These are phyloP conservation scores for Connochaetes taurinus DNA, from an alignment of 2,113 vertebrate genomes.

Conservation along the genomic window DNA sequence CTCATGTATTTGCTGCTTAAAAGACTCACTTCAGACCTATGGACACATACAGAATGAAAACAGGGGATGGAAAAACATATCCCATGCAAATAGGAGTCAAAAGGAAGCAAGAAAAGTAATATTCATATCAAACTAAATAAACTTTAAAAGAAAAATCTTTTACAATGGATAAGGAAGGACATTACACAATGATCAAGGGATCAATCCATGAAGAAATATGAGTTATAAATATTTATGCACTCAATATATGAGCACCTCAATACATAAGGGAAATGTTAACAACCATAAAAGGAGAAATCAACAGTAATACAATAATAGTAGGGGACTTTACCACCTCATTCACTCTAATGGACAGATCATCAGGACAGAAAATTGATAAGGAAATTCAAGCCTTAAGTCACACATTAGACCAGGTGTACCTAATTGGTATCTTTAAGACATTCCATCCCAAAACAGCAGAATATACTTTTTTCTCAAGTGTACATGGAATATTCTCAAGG, in stretches of 20 bases:
- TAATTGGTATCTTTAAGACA: neutral
- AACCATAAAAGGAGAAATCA: neutral
- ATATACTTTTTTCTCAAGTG: neutral
- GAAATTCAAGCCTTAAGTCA: neutral
- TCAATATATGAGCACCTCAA: neutral
- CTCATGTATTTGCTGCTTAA: neutral
- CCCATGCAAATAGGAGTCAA: neutral
- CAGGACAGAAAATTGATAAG: neutral
- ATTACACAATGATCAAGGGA: neutral
- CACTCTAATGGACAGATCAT: neutral
- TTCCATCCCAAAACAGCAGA: neutral
- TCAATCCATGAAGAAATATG: neutral
- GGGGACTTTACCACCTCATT: neutral
- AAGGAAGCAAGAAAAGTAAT: neutral
- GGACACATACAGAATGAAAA: neutral
- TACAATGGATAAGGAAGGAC: neutral
- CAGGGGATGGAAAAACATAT: neutral
- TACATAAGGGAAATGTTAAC: neutral
- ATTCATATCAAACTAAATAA: neutral
- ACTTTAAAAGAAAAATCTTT: neutral
- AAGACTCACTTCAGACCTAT: neutral
- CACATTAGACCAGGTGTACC: neutral
- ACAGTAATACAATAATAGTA: neutral
- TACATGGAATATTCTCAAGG: neutral
- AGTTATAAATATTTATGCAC: neutral